phyloP scores from a whole-genome alignment of 2,113 vertebrate genomes.

The Pelobates fuscus region DNA sequence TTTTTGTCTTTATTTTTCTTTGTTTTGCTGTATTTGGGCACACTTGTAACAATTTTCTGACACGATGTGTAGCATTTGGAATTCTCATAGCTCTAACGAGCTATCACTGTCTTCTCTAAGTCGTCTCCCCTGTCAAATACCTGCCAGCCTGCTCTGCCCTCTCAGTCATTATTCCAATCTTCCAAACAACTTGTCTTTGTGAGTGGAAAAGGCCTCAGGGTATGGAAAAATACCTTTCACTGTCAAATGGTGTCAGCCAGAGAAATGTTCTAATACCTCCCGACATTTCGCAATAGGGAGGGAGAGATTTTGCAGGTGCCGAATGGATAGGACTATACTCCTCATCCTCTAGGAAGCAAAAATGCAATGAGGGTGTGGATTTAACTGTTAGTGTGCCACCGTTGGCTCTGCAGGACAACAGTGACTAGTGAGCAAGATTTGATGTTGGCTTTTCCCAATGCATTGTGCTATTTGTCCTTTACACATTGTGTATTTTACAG shows the following conservation, averaged over 20 bases:
- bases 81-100: no score
- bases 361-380: neutral
- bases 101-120: no score
- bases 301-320: neutral
- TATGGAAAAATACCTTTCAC: constrained; percentile 4
- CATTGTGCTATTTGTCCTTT: no score
- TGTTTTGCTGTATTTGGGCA: no score
- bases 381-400: neutral
- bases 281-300: neutral
- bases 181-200: neutral
- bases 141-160: neutral
- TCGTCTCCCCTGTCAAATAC: neutral
- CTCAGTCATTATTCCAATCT: neutral
- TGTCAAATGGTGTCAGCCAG: neutral
- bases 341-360: neutral
- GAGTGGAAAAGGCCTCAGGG: neutral
- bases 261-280: neutral
- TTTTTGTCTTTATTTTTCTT: no score
- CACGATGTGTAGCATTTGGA: no score
- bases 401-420: neutral
- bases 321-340: neutral
- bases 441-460: no score
- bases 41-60: no score
- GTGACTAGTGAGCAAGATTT: no score
- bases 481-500: no score